Base-by-base conservation (phyloP, 1,140 invertebrate species). In the Stegodyphus mimosarum region DNA sequence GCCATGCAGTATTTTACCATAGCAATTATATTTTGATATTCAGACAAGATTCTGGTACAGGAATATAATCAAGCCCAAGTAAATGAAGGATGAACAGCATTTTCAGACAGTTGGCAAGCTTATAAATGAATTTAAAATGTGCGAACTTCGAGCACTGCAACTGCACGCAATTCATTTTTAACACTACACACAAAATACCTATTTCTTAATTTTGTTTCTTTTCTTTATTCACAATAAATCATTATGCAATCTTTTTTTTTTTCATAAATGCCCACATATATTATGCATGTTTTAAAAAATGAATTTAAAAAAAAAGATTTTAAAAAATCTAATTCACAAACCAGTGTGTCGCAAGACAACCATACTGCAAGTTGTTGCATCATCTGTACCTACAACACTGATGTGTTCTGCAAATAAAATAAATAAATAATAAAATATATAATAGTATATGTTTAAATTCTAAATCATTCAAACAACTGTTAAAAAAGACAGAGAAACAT, bases 331-430 rank as follows among this genome's bases (percentile, higher is more conserved):
- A 60, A 60, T 11, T 50, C 10, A 6, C 92, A 93, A 91, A 98
- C 96, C 95, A 90, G 96, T 95, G 93, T 98, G 96, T 90, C 96
- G 93, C 52, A 98, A 92, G 76, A 98, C 93, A 70, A 96, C 94
- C 89, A 97, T 96, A 89, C 97, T 94, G 91, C 96, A 98, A 77
- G 96, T 98, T 87, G 97, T 98, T 87, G 95, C 94, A 92, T 98
- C 97, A 90, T 98, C 97, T 85, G 96, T 95, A 79, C 97, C 97
- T 80, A 98, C 92, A 87, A 98, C 95, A 90, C 94, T 96, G 92
- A 88, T 87, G 60, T 83, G 52, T 63, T 79, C 87, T 88, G 9
- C n/a, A 71, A 87, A 52, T 51, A 17, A 75, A 75, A 50, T 17
- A 76, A 60, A 60, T 10, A 10, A 10, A 10, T 60, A 60, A 60